Base-by-base conservation (phyloP, 2,888 invertebrate genomes). In the Drosophila birchii region DNA sequence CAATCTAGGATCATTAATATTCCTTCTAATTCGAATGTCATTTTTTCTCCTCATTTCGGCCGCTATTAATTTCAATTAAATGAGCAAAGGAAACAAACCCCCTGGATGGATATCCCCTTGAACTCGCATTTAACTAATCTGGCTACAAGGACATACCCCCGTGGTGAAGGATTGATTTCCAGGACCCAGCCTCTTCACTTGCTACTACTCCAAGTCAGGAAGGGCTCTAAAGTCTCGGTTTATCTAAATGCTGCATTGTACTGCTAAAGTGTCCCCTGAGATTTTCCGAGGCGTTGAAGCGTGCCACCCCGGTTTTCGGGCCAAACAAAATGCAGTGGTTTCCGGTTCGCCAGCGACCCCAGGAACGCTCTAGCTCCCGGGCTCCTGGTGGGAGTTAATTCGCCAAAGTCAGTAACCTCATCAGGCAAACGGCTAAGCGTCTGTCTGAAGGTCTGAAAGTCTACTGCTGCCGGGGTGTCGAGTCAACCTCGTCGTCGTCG, bases 251-350 rank as follows among this genome's bases (percentile, higher is more conserved):
- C 85, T 80, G 64, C 80, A 88, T 85, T 87, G 87, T 87, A 75
- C 74, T 82, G 59, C 78, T 79, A 90, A 90, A 90, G 76, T 89
- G 88, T 91, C 88, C 89, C 90, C 76, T 75, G 88, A 86, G 90
- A 90, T 90, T 87, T 87, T 79, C 78, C 81, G 81, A 91, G 91
- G 92, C 92, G 92, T 90, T 91, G 91, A 92, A 91, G 92, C 91
- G 89, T 91, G 86, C 89, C 91, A 91, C 89, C 90, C 90, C 75
- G 72, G 60, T 64, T 64, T 76, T 84, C 80, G 87, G 78, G 78
- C 72, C 79, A 88, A 66, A 90, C 88, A 88, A 90, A 90, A 82
- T 89, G 88, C 90, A 90, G 87, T 88, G 89, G 90, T 90, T 91
- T 90, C 90, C 89, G 88, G 86, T 84, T 80, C 79, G 86, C 62